These are phyloP conservation scores for Tenthredo notha DNA, from an alignment of 2,888 invertebrate genomes.

Conservation along the genomic window DNA sequence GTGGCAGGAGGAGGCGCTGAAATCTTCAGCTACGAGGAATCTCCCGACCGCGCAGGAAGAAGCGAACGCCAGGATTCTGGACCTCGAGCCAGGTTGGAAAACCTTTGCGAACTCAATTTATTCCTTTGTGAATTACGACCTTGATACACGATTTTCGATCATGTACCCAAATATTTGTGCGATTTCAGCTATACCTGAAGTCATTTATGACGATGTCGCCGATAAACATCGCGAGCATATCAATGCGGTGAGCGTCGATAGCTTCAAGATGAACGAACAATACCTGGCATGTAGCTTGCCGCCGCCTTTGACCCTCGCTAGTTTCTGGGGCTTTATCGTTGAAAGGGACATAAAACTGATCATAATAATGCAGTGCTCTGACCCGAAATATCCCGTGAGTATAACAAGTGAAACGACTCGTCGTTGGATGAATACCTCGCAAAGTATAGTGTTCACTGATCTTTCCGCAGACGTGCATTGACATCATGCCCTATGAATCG, in stretches of 20 bases:
- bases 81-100: not conserved
- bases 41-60: constrained; percentile 23
- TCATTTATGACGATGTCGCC: too few species aligned
- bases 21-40: constrained; percentile 57
- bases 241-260: not conserved
- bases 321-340: not conserved
- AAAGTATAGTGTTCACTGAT: constrained; percentile 52
- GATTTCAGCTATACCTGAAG: not conserved
- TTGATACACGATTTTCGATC: not conserved
- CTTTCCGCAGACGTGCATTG: not conserved
- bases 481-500: not conserved
- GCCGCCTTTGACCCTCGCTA: not conserved
- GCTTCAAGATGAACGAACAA: not conserved
- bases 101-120: not conserved
- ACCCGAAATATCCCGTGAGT: constrained; percentile 55
- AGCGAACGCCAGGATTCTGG: constrained; percentile 30
- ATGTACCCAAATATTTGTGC: not conserved
- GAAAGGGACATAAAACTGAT: not conserved
- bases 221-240: not conserved
- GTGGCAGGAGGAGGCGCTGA: constrained; percentile 78
- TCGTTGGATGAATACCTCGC: not conserved
- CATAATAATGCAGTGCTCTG: constrained; percentile 64
- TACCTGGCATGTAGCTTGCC: not conserved
- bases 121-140: not conserved
- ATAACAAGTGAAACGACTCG: constrained; percentile 51